These are phyloP conservation scores for Orchesellides sinensis DNA, from an alignment of 2,888 invertebrate genomes.

Conservation along the genomic window DNA sequence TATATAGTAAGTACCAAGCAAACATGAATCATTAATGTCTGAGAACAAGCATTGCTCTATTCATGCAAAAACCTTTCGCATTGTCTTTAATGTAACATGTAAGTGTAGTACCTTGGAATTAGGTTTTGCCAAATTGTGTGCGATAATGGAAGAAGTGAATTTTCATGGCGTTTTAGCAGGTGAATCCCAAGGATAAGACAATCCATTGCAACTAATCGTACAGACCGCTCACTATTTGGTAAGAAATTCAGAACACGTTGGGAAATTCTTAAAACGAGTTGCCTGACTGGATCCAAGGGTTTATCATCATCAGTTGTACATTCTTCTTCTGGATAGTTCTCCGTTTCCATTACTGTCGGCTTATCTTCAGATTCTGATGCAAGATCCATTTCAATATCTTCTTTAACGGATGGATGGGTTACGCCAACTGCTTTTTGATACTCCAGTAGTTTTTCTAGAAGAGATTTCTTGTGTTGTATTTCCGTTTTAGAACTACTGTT, in stretches of 20 bases:
- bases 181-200: conserved; percentile 67
- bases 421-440: conserved; percentile 67
- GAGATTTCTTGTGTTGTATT: background rate
- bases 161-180: conserved; percentile 61
- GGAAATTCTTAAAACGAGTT: conserved; percentile 64
- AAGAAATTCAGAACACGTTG: conserved; percentile 70
- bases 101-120: conserved; percentile 64
- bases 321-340: background rate
- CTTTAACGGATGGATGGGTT: background rate
- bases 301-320: conserved; percentile 28
- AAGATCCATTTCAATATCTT: background rate
- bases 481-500: background rate
- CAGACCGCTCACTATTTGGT: conserved; percentile 53
- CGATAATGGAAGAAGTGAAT: conserved; percentile 68
- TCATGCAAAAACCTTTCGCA: too few relatives aligned
- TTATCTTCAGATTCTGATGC: conserved; percentile 6
- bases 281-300: conserved; percentile 42
- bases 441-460: conserved; percentile 36
- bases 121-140: conserved; percentile 73
- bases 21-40: too few relatives aligned
- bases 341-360: background rate
- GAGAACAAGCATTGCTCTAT: too few relatives aligned
- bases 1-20: too few relatives aligned
- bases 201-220: conserved; percentile 68
- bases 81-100: too few relatives aligned